Evolutionary conservation across 2,113 vertebrate genomes (phyloP).

Genomic region (Danio rerio): DNA sequence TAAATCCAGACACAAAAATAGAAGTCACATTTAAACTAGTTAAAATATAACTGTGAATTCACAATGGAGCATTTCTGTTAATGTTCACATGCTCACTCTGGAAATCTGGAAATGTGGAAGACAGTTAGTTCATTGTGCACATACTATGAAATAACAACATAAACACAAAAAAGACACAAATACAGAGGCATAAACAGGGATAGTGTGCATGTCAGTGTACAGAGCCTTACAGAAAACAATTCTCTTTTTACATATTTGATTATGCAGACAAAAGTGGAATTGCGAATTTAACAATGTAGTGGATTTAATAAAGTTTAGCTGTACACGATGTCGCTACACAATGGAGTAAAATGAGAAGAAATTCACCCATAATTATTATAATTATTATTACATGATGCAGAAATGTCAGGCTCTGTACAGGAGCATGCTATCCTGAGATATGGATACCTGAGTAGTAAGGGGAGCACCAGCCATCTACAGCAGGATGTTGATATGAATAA

Average conservation of each 20-base stretch:
- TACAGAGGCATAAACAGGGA: background rate
- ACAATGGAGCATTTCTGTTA: constrained; percentile 15
- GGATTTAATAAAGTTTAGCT: no score
- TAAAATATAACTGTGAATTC: background rate
- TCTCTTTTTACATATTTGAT: background rate
- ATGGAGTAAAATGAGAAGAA: no score
- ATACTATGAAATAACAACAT: background rate
- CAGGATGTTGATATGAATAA: constrained; percentile 54
- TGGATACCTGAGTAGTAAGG: constrained; percentile 79
- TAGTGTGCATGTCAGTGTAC: constrained; percentile 4
- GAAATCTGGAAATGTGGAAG: background rate
- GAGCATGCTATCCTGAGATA: constrained; percentile 43
- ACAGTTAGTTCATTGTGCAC: constrained; percentile 4
- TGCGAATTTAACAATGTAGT: background rate
- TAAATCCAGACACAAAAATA: background rate
- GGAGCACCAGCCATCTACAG: constrained; percentile 77
- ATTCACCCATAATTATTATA: no score
- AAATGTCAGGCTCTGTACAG: constrained; percentile 22
- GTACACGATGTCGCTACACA: no score
- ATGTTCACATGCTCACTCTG: constrained; percentile 9
- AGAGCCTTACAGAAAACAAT: background rate
- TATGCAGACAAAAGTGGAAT: background rate
- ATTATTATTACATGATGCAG: background rate
- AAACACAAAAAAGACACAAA: background rate
- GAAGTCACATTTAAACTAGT: background rate